Evolutionary conservation across 2,113 vertebrate species (phyloP).

Genomic region (Pseudorectes ferrugineus): DNA sequence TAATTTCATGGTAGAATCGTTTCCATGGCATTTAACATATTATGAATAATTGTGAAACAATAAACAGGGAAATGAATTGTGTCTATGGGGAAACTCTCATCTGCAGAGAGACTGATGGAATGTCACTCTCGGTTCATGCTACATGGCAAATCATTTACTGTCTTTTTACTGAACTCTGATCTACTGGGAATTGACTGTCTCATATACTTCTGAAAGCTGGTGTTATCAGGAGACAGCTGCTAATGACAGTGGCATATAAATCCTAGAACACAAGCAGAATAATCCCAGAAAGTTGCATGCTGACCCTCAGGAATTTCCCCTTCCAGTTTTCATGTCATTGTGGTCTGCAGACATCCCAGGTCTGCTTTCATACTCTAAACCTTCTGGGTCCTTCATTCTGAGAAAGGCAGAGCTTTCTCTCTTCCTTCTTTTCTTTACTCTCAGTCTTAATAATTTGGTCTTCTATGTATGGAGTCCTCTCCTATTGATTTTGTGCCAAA

Average conservation of each 20-base stretch:
- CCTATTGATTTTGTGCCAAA: background rate
- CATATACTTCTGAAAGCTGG: background rate
- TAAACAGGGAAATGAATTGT: background rate
- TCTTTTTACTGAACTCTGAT: background rate
- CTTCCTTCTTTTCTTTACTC: background rate
- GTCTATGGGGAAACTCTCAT: background rate
- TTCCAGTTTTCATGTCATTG: background rate
- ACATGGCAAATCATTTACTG: background rate
- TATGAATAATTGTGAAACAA: background rate
- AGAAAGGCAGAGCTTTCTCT: background rate
- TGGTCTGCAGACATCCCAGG: background rate
- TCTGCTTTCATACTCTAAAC: background rate
- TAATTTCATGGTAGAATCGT: background rate
- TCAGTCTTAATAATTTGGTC: background rate
- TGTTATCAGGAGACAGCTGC: background rate
- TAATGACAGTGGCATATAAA: background rate
- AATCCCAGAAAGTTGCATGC: background rate
- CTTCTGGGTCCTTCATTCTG: background rate
- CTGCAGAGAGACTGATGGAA: background rate
- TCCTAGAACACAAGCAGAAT: background rate
- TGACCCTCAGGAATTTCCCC: background rate
- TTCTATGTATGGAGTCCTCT: background rate
- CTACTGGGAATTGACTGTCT: background rate
- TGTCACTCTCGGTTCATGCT: accelerated
- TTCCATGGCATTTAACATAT: background rate